phyloP scores from a whole-genome alignment of 2,797 vertebrate species.

The Gymnothorax javanicus region DNA sequence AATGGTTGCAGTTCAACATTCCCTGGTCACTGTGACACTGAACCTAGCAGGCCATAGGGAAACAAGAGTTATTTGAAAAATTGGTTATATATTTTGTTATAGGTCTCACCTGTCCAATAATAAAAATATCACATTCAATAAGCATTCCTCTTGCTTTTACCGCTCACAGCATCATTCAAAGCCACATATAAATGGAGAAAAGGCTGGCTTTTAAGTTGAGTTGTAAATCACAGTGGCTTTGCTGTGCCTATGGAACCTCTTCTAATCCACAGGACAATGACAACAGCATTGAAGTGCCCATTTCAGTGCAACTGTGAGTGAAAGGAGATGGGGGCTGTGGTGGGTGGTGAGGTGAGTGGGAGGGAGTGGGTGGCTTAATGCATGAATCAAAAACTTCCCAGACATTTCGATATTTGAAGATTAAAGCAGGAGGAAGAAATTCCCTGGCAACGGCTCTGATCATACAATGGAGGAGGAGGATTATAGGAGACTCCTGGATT shows the following conservation, averaged over 20 bases:
- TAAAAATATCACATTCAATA: background rate
- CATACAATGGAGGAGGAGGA: constrained; percentile 11
- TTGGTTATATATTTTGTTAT: background rate
- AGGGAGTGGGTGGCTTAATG: background rate
- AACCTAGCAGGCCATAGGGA: too few species aligned
- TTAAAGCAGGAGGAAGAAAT: constrained; percentile 26
- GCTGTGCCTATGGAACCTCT: background rate
- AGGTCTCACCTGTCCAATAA: background rate
- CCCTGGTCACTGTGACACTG: too few species aligned
- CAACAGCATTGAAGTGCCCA: background rate
- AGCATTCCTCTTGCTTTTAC: background rate
- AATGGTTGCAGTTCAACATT: too few species aligned
- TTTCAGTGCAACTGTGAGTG: background rate
- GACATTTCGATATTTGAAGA: constrained; percentile 23
- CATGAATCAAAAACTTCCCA: constrained; percentile 18
- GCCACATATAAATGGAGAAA: background rate
- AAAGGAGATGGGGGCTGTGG: background rate
- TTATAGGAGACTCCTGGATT: constrained; percentile 14
- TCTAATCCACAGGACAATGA: constrained; percentile 12
- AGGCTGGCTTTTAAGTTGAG: background rate
- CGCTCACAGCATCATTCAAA: background rate
- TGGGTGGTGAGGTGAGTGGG: background rate
- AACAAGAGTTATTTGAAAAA: too few species aligned
- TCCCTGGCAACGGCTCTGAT: constrained; percentile 21
- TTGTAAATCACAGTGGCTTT: constrained; percentile 13